Evolutionary conservation across 1,140 invertebrate species (phyloP).

Genomic region (Anthonomus grandis): DNA sequence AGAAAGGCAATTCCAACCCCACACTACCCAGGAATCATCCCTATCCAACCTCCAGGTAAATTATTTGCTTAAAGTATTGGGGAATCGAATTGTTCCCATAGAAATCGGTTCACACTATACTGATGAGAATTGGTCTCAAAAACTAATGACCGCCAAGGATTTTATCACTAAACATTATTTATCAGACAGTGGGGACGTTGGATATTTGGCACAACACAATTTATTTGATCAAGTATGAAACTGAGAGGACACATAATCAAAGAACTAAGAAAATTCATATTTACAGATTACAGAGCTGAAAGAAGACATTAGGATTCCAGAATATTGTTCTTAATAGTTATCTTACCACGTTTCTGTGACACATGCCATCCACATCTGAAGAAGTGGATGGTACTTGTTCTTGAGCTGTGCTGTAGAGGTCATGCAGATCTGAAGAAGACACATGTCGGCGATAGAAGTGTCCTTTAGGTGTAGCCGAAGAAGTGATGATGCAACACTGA

Average conservation of each 20-base stretch:
- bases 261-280: conserved; percentile 7
- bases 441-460: too few relatives aligned
- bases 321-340: too few relatives aligned
- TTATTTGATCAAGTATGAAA: conserved; percentile 78
- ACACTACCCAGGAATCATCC: too few relatives aligned
- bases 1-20: too few relatives aligned
- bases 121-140: conserved; percentile 89
- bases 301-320: conserved; percentile 83
- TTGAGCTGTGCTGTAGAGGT: too few relatives aligned
- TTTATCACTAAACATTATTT: conserved; percentile 69
- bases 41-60: too few relatives aligned
- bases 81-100: conserved; percentile 87
- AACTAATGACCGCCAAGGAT: conserved; percentile 79
- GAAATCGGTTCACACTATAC: conserved; percentile 94
- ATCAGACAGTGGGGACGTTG: conserved; percentile 53
- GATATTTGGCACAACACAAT: conserved; percentile 97
- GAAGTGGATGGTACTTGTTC: too few relatives aligned
- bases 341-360: too few relatives aligned
- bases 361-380: too few relatives aligned
- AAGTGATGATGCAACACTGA: too few relatives aligned
- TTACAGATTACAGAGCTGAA: conserved; percentile 79
- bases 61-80: conserved; percentile 76
- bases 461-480: too few relatives aligned
- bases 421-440: too few relatives aligned
- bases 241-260: neutral